phyloP scores from a whole-genome alignment of 2,797 vertebrate genomes.

The Serranus cabrilla region DNA sequence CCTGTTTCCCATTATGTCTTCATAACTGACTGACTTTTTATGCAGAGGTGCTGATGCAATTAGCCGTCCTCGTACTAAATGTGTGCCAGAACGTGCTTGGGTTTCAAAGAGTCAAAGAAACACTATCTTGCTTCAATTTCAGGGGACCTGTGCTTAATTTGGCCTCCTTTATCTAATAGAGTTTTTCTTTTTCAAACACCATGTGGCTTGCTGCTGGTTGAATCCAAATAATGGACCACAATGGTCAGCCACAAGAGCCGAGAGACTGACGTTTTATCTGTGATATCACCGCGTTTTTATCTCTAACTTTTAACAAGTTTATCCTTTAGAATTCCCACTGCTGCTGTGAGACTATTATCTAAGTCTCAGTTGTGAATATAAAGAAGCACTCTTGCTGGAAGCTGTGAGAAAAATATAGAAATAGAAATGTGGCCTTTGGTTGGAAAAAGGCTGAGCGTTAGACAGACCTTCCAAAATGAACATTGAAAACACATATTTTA shows the following conservation, averaged over 20 bases:
- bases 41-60: constrained; percentile 84
- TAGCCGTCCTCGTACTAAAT: constrained; percentile 68
- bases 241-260: constrained; percentile 51
- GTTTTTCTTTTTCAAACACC: constrained; percentile 71
- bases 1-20: constrained; percentile 83
- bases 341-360: constrained; percentile 58
- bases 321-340: constrained; percentile 56
- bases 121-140: constrained; percentile 78
- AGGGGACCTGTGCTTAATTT: constrained; percentile 80
- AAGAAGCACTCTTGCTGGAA: constrained; percentile 31
- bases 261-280: constrained; percentile 65
- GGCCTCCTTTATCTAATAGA: constrained; percentile 79
- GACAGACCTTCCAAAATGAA: constrained; percentile 39
- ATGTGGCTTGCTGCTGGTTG: constrained; percentile 75
- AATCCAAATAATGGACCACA: constrained; percentile 73
- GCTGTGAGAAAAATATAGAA: constrained; percentile 23
- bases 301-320: constrained; percentile 62
- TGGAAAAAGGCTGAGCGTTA: constrained; percentile 30
- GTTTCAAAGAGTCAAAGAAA: constrained; percentile 84
- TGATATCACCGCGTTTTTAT: constrained; percentile 56
- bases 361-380: constrained; percentile 47
- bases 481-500: constrained; percentile 58
- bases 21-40: constrained; percentile 79
- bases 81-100: constrained; percentile 76
- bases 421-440: constrained; percentile 30